Base-by-base conservation (phyloP, 1,140 invertebrate species). In the Listronotus bonariensis region DNA sequence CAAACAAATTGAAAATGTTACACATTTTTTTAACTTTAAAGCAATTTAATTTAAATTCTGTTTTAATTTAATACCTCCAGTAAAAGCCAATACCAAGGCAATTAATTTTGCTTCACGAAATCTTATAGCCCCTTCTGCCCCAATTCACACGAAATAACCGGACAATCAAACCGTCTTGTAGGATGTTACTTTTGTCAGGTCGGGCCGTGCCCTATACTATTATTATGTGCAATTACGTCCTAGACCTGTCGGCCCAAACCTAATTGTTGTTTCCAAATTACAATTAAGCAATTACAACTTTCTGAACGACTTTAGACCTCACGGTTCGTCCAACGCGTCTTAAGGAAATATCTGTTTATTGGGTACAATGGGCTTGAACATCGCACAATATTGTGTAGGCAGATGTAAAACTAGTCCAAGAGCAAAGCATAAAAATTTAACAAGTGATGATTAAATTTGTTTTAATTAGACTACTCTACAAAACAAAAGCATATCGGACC, bases 221-320 rank as follows among this genome's bases (percentile, higher is more conserved):
- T 43, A 61, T 61, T 53, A 53, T 49, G 36, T 61, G 40, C 59
- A 61, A 61, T 61, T 61, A 61, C 49, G 49, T 53, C 40, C 59
- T 53, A 62, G 55, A 62, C 65, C 64, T 66, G 64, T 66, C 64
- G 55, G 26, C 42, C 56, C 40, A 48, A 41, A 59, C 31, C 57
- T 59, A 66, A 62, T 55, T 67, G 51, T 40, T 61, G 65, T 52
- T 67, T 67, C 61, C 48, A 66, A 66, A 66, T 66, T 54, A 66
- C 58, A 66, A 66, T 66, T 66, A 66, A 57, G 54, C 59, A 63
- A 67, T 67, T 67, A 61, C 57, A 32, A 49, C 49, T 43, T 43
- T 57, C 43, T 36, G 55, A 46, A 46, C 20, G 14, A 40, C 20
- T 34, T 57, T 26, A 36, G 40, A 42, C 26, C 49, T 52, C 49